Conservation (phyloP, 2,888 invertebrate genomes). For the Eueremaeus valkanovi region DNA sequence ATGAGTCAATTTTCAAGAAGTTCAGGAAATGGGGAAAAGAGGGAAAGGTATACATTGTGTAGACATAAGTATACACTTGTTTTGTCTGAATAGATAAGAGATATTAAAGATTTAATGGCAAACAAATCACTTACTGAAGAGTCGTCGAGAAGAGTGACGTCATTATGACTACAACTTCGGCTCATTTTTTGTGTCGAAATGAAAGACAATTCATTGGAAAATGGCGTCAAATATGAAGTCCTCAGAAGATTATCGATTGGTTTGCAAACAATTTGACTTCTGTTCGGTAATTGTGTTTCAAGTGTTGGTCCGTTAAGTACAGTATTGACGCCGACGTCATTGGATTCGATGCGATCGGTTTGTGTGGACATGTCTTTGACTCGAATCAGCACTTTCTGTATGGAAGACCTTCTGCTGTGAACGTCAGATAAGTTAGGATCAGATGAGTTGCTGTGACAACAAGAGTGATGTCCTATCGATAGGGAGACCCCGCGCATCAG, state of each 20-base stretch:
- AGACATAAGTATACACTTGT: no score
- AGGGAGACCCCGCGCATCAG: not conserved
- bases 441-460: slow-evolving; percentile 29
- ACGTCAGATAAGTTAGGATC: slow-evolving; percentile 15
- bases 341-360: not conserved
- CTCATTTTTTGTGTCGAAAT: not conserved
- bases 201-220: not conserved
- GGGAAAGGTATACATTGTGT: no score
- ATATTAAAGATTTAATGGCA: not conserved
- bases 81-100: not conserved
- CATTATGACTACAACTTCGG: slow-evolving; percentile 12
- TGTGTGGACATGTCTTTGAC: slow-evolving; percentile 37
- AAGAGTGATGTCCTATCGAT: slow-evolving; percentile 12
- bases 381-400: not conserved
- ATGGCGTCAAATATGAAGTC: not conserved
- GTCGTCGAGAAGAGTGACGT: not conserved
- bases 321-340: not conserved
- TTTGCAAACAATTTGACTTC: not conserved
- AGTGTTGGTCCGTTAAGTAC: slow-evolving; percentile 18
- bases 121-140: not conserved
- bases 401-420: slow-evolving; percentile 13
- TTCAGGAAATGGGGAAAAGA: no score
- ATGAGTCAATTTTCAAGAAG: no score
- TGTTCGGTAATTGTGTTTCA: not conserved
- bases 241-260: not conserved